Evolutionary conservation across 2,113 vertebrate genomes (phyloP).

Genomic region (Onychostruthus taczanowskii): DNA sequence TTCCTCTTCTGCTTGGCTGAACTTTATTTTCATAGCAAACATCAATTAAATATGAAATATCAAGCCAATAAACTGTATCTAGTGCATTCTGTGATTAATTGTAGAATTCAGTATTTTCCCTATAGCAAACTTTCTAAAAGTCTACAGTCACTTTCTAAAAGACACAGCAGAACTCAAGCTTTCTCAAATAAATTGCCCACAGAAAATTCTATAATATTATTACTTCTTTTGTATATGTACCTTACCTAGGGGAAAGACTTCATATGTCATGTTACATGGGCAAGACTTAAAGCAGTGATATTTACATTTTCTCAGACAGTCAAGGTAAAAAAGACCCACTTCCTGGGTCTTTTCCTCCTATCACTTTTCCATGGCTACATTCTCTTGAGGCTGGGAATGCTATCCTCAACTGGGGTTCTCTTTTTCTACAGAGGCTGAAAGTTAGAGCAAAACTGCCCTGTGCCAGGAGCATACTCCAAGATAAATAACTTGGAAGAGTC

Average conservation of each 20-base stretch:
- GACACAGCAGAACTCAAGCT: neutral
- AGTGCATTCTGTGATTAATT: neutral
- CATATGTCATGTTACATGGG: neutral
- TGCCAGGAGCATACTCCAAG: neutral
- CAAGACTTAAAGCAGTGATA: neutral
- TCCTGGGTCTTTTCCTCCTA: neutral
- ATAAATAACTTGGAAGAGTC: neutral
- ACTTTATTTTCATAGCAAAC: conserved; percentile 20
- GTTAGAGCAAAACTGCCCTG: neutral
- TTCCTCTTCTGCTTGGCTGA: neutral
- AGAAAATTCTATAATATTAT: neutral
- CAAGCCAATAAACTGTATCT: neutral
- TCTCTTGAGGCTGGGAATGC: neutral
- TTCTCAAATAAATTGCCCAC: neutral
- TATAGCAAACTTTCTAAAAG: neutral
- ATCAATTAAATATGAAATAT: conserved; percentile 26
- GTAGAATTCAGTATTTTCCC: neutral
- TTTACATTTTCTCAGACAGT: neutral
- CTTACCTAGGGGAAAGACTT: neutral
- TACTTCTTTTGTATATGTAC: neutral
- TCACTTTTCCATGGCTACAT: neutral
- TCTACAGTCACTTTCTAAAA: neutral
- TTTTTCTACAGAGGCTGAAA: neutral
- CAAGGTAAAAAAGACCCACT: neutral
- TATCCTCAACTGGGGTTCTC: neutral